phyloP scores from a whole-genome alignment of 53 echinoderm and acorn worm genomes.

The Holothuria scabra region DNA sequence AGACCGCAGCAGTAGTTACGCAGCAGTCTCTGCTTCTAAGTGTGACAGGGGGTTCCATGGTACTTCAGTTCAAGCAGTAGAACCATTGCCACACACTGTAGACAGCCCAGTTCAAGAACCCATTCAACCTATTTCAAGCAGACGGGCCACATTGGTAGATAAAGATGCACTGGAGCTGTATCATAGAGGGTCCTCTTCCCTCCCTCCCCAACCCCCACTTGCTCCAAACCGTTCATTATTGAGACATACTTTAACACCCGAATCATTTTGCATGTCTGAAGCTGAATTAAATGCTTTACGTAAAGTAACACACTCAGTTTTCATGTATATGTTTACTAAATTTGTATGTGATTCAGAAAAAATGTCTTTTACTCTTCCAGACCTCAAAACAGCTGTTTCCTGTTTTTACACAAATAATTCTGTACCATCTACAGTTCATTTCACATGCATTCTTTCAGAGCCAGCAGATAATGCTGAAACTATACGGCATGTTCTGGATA shows the following conservation, averaged over 20 bases:
- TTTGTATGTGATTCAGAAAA: background rate
- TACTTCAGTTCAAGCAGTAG: background rate
- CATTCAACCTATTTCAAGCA: too few species aligned
- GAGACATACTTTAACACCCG: background rate
- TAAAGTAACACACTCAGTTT: background rate
- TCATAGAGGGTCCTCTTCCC: too few species aligned
- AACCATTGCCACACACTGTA: background rate
- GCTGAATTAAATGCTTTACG: background rate
- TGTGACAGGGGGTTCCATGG: background rate
- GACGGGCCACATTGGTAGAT: too few species aligned
- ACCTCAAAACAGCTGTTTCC: slow-evolving; percentile 8
- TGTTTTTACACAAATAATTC: background rate
- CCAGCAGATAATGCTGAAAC: slow-evolving; percentile 31
- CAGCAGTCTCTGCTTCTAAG: background rate
- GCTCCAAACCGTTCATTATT: too few species aligned
- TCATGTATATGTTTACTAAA: background rate
- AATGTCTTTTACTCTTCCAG: background rate
- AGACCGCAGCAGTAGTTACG: background rate
- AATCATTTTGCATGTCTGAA: slow-evolving; percentile 4
- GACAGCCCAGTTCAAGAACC: background rate
- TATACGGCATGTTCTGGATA: background rate
- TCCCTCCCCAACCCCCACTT: background rate
- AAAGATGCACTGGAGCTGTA: too few species aligned
- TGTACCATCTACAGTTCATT: background rate
- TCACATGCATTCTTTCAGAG: background rate